These are phyloP conservation scores for Lutjanus erythropterus DNA, from an alignment of 2,113 vertebrate species.

Conservation along the genomic window DNA sequence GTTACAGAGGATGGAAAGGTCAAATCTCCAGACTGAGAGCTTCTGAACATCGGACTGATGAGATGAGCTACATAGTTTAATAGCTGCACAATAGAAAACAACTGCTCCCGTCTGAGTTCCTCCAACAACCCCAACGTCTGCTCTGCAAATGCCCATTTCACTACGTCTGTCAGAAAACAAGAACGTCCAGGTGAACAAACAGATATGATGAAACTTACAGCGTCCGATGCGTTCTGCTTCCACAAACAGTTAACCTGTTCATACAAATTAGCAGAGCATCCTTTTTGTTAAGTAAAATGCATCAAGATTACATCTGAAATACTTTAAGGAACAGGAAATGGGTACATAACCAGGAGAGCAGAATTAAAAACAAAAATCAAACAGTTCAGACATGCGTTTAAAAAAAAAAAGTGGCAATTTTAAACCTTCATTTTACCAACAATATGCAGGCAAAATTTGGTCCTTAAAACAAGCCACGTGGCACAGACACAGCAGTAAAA, in stretches of 20 bases:
- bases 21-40: constrained; percentile 17
- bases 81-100: constrained; percentile 54
- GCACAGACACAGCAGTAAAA: constrained; percentile 47
- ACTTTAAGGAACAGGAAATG: not conserved
- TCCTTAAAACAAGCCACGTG: constrained; percentile 58
- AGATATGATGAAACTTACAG: not conserved
- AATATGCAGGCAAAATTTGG: constrained; percentile 58
- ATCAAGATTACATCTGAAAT: constrained; percentile 11
- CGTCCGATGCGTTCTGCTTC: not conserved
- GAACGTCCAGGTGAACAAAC: not conserved
- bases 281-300: constrained; percentile 6
- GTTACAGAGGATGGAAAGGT: constrained; percentile 4
- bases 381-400: constrained; percentile 25
- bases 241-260: not conserved
- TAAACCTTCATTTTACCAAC: constrained; percentile 61
- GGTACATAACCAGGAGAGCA: not conserved
- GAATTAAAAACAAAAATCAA: constrained; percentile 20
- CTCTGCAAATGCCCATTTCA: constrained; percentile 12
- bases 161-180: constrained; percentile 5
- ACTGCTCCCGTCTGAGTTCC: not conserved
- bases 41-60: constrained; percentile 35
- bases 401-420: constrained; percentile 29
- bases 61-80: constrained; percentile 49
- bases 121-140: constrained; percentile 29
- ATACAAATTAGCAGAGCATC: constrained; percentile 7